Evolutionary conservation across 2,113 vertebrate species (phyloP).

Genomic region (Epinephelus lanceolatus): DNA sequence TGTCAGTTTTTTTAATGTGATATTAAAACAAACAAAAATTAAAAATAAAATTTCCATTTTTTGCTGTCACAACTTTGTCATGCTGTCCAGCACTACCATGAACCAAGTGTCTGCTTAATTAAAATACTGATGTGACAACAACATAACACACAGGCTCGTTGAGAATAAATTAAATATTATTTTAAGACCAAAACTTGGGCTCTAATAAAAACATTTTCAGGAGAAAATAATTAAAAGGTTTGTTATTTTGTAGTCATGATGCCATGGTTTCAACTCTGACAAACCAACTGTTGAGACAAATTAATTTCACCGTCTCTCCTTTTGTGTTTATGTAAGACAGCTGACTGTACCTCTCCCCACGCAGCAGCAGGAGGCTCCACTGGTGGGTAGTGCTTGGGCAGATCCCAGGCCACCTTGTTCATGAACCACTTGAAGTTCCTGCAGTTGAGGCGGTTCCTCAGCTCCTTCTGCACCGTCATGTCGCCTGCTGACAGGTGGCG

Average conservation of each 20-base stretch:
- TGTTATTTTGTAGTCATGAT: neutral
- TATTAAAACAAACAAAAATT: neutral
- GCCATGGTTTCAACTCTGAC: neutral
- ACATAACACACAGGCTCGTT: too few relatives aligned
- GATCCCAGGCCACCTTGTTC: conserved; percentile 95
- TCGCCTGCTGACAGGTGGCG: conserved; percentile 96
- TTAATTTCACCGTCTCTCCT: neutral
- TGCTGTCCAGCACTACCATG: neutral
- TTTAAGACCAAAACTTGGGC: too few relatives aligned
- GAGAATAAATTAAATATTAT: too few relatives aligned
- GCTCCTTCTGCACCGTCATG: conserved; percentile 89
- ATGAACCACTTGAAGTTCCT: conserved; percentile 98
- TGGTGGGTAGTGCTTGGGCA: conserved; percentile 94
- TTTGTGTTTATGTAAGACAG: too few relatives aligned
- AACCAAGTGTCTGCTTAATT: too few relatives aligned
- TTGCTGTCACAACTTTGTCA: neutral
- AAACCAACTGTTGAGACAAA: neutral
- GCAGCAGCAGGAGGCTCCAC: conserved; percentile 96
- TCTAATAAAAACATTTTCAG: too few relatives aligned
- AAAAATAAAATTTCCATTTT: neutral
- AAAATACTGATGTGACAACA: too few relatives aligned
- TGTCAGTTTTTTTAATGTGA: neutral
- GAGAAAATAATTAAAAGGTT: neutral
- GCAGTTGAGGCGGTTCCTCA: conserved; percentile 90
- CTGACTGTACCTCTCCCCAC: conserved; percentile 91